phyloP scores from a whole-genome alignment of 1,140 invertebrate species.

The Xylocopa sonorina region DNA sequence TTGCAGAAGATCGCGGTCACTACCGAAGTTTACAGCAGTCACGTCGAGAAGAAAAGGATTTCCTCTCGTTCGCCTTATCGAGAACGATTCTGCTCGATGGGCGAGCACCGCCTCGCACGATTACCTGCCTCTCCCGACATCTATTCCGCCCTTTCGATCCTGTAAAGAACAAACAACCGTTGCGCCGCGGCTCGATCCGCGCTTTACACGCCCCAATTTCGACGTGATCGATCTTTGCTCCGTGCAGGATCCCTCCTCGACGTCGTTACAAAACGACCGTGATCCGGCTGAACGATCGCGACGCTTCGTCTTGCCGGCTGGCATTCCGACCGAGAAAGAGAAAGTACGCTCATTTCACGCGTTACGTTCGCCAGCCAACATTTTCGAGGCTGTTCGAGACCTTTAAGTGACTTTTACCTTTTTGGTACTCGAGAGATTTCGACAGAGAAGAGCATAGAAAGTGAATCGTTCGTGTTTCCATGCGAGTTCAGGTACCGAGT shows the following conservation, averaged over 20 bases:
- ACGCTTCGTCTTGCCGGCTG: constrained; percentile 6
- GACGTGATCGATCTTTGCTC: constrained; percentile 39
- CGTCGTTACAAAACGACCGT: constrained; percentile 37
- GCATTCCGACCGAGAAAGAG: constrained; percentile 31
- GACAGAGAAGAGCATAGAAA: too few relatives aligned
- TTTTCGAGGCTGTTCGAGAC: too few relatives aligned
- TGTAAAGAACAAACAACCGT: constrained; percentile 20
- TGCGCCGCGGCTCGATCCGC: constrained; percentile 2
- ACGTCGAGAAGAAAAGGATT: constrained; percentile 49
- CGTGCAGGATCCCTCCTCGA: constrained; percentile 9
- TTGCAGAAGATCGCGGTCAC: constrained; percentile 55
- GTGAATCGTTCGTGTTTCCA: too few relatives aligned
- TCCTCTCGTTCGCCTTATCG: constrained; percentile 55
- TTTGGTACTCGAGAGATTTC: too few relatives aligned
- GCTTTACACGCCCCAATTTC: constrained; percentile 44
- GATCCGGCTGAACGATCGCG: constrained; percentile 10
- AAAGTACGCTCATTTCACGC: constrained; percentile 25
- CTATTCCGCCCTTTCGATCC: constrained; percentile 45
- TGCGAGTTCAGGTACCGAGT: too few relatives aligned
- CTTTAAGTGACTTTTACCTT: neutral
- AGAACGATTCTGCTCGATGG: constrained; percentile 48
- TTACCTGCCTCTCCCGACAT: constrained; percentile 36
- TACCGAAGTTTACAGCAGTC: constrained; percentile 25
- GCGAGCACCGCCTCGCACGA: constrained; percentile 34
- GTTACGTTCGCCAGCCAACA: too few relatives aligned